phyloP scores from a whole-genome alignment of 2,113 vertebrate species.

The Gavia stellata region DNA sequence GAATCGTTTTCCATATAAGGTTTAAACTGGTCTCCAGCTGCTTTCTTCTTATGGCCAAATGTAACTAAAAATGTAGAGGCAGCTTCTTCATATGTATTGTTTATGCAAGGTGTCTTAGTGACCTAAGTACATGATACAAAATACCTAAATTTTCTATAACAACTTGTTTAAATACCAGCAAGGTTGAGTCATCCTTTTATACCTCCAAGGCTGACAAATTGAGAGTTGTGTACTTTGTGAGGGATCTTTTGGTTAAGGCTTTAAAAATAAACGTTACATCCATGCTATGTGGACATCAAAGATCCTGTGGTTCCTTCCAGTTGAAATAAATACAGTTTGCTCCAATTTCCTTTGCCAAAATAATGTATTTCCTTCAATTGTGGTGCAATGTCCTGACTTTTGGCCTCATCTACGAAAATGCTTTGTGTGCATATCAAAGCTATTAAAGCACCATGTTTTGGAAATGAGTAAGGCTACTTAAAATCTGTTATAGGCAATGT shows the following conservation, averaged over 20 bases:
- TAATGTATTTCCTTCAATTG: constrained; percentile 57
- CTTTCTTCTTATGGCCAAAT: not conserved
- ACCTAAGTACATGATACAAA: not conserved
- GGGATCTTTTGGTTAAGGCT: constrained; percentile 5
- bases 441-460: not conserved
- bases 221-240: not conserved
- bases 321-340: not conserved
- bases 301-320: constrained; percentile 15
- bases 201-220: not conserved
- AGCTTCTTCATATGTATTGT: not conserved
- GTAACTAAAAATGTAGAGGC: not conserved
- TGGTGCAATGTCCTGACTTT: constrained; percentile 42
- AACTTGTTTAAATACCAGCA: not conserved
- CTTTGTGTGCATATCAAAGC: not conserved
- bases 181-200: not conserved
- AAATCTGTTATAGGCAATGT: not conserved
- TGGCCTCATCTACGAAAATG: constrained; percentile 22
- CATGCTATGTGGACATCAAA: constrained; percentile 31
- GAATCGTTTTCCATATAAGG: constrained; percentile 2
- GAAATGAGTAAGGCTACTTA: not conserved
- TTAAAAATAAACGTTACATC: constrained; percentile 31
- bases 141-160: not conserved
- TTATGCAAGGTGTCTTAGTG: not conserved
- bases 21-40: not conserved
- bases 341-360: constrained; percentile 55